Evolutionary conservation across 1,140 invertebrate genomes (phyloP).

Genomic region (Camponotus pennsylvanicus): DNA sequence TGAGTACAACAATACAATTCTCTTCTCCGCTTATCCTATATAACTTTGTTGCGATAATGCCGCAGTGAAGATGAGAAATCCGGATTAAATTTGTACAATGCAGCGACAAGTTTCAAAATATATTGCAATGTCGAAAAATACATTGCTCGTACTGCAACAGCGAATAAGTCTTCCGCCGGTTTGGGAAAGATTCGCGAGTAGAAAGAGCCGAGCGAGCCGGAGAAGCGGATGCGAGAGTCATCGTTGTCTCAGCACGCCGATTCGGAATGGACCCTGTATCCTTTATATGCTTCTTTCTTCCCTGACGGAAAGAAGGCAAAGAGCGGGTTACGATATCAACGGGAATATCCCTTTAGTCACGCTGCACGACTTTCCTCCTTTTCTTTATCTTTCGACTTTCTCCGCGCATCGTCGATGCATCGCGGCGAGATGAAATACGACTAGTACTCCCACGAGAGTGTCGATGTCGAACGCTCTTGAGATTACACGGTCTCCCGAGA

Average conservation of each 20-base stretch:
- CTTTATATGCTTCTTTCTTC: constrained; percentile 62
- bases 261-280: constrained; percentile 2
- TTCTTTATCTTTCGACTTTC: constrained; percentile 38
- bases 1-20: constrained; percentile 3
- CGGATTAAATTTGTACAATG: constrained; percentile 53
- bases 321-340: constrained; percentile 50
- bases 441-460: constrained; percentile 27
- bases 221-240: constrained; percentile 4
- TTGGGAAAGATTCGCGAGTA: constrained; percentile 20
- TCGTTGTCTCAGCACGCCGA: constrained; percentile 26
- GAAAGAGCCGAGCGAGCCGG: constrained; percentile 35
- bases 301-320: constrained; percentile 45
- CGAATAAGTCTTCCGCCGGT: constrained; percentile 36
- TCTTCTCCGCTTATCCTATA: background rate
- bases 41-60: constrained; percentile 31
- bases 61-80: constrained; percentile 33
- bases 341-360: constrained; percentile 69
- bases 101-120: constrained; percentile 42
- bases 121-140: constrained; percentile 21
- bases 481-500: constrained; percentile 8
- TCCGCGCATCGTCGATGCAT: constrained; percentile 24
- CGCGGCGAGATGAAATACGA: constrained; percentile 62
- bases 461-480: constrained; percentile 23
- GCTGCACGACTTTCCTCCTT: constrained; percentile 48
- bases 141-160: constrained; percentile 7